A percentile compares a stretch with the other conserved stretches of the same genome.
Conservation (phyloP, 2,888 invertebrate genomes). For the Cecidostiba fungosa region DNA sequence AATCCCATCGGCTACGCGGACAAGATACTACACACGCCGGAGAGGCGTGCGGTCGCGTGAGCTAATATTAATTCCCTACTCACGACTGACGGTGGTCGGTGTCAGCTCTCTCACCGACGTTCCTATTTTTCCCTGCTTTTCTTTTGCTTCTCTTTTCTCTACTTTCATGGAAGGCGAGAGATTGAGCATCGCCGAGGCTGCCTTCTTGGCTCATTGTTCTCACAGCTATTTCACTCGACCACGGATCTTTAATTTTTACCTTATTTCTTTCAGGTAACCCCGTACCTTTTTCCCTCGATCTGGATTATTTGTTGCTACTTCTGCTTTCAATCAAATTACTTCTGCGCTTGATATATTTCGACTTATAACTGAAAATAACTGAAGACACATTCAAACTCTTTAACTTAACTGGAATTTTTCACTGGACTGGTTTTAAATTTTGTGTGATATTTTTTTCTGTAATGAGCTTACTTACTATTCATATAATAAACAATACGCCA, state of each 20-base stretch:
- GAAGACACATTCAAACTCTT: not conserved
- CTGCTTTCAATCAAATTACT: constrained; percentile 29
- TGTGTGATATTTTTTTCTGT: not conserved
- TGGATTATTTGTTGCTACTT: constrained; percentile 19
- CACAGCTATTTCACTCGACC: not conserved
- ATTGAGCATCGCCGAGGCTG: not conserved
- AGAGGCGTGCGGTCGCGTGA: constrained; percentile 11
- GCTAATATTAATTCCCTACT: constrained; percentile 50
- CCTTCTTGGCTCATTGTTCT: constrained; percentile 51
- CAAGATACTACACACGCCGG: not conserved
- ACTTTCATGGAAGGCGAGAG: not conserved
- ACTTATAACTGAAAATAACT: not conserved
- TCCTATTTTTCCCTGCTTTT: constrained; percentile 38
- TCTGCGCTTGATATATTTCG: not conserved
- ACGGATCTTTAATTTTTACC: constrained; percentile 29
- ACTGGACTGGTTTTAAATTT: constrained; percentile 22
- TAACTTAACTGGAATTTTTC: no score
- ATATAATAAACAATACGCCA: constrained; percentile 48
- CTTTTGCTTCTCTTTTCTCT: not conserved
- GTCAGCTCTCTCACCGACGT: not conserved
- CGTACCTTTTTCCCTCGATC: not conserved
- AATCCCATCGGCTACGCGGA: constrained; percentile 39
- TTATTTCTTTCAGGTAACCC: not conserved
- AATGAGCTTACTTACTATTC: not conserved
- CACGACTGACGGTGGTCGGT: not conserved